Conservation (phyloP, 2,797 vertebrate genomes). For the Synaphobranchus kaupii region DNA sequence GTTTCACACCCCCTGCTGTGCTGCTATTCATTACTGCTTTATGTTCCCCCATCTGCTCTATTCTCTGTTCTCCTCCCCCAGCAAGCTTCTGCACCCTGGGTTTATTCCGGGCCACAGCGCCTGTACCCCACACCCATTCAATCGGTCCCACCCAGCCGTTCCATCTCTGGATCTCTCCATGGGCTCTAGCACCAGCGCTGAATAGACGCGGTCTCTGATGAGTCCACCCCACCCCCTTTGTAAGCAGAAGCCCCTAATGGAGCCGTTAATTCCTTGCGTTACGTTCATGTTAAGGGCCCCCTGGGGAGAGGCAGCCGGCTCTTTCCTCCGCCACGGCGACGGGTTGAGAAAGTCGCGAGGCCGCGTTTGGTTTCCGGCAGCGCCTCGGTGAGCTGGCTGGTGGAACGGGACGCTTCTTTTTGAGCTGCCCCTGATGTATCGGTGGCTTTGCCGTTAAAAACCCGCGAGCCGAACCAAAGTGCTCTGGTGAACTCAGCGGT, state of each 20-base stretch:
- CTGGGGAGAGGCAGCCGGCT: not conserved
- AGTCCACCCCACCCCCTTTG: slow-evolving; percentile 2
- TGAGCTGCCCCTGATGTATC: too few relatives aligned
- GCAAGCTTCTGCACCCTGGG: too few relatives aligned
- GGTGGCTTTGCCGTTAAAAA: not conserved
- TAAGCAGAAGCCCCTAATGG: slow-evolving; percentile 5
- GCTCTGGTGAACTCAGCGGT: not conserved
- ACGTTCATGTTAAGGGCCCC: not conserved
- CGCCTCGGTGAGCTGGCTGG: not conserved
- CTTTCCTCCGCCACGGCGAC: not conserved
- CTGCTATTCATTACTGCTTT: too few relatives aligned
- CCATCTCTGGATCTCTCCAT: not conserved
- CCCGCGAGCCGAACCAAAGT: not conserved
- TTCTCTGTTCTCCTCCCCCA: too few relatives aligned
- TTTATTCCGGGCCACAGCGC: too few relatives aligned
- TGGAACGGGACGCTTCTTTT: too few relatives aligned
- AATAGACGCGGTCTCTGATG: slow-evolving; percentile 31
- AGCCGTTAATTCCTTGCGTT: slow-evolving; percentile 21
- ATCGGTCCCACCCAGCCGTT: not conserved
- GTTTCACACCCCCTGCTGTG: too few relatives aligned
- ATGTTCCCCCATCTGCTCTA: too few relatives aligned
- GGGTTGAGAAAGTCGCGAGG: not conserved
- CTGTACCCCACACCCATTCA: too few relatives aligned
- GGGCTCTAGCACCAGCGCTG: slow-evolving; percentile 25
- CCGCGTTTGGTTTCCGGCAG: not conserved